Evolutionary conservation across 2,888 invertebrate genomes (phyloP).

Genomic region (Ophraella communa): DNA sequence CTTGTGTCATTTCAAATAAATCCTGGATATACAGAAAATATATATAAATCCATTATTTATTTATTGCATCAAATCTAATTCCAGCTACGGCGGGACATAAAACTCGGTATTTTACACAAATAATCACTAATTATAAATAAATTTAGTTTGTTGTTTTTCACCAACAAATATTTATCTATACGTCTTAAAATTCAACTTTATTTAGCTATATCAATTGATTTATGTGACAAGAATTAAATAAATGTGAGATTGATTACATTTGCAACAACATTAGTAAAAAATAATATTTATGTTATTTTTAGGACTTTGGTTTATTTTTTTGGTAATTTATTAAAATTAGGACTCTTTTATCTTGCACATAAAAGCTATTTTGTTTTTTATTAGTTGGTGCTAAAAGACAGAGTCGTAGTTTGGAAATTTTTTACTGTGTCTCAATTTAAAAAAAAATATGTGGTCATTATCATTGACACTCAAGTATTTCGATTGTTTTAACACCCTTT

Average conservation of each 20-base stretch:
- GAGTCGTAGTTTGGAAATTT: too few species aligned
- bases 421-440: too few species aligned
- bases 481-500: too few species aligned
- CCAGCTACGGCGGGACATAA: neutral
- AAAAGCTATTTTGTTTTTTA: too few species aligned
- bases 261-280: slow-evolving; percentile 42
- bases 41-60: neutral
- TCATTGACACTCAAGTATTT: too few species aligned
- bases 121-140: slow-evolving; percentile 24
- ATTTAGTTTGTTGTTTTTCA: slow-evolving; percentile 23
- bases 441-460: too few species aligned
- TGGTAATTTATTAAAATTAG: slow-evolving; percentile 39
- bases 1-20: neutral
- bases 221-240: slow-evolving; percentile 46
- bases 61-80: neutral
- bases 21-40: neutral
- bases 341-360: slow-evolving; percentile 38
- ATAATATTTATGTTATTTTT: slow-evolving; percentile 42
- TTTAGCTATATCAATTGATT: slow-evolving; percentile 45
- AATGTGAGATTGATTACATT: slow-evolving; percentile 40
- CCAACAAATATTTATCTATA: slow-evolving; percentile 38
- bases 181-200: slow-evolving; percentile 39
- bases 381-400: too few species aligned
- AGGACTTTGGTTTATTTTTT: slow-evolving; percentile 38
- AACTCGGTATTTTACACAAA: slow-evolving; percentile 23